Base-by-base conservation (phyloP, 2,113 vertebrate species). In the Carettochelys insculpta region DNA sequence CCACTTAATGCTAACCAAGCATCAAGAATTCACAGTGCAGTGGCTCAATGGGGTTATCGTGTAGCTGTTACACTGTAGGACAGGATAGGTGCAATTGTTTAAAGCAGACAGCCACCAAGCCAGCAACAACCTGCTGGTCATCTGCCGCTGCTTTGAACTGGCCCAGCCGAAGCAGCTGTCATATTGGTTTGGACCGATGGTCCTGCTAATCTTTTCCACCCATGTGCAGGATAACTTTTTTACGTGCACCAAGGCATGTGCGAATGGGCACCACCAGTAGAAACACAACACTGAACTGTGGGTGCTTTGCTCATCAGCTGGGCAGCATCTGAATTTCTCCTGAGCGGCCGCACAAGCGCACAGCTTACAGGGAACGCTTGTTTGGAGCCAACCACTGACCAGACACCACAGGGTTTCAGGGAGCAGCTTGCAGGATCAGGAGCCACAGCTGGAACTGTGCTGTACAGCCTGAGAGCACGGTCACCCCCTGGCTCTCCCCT, bases 381-480 rank as follows among this genome's bases (percentile, higher is more conserved):
- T 50, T 68, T 68, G 71, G 41, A 8, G 11, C 13, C 24, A 45
- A 7, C 12, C 71, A 22, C 13, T 29, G 41, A 75, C 24, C 71
- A 75, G 71, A 75, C 24, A 27, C 19, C n/a, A 68, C 20, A 11
- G 27, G 41, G 71, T 75, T 75, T 75, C 38, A 45, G 71, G 27
- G 41, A 75, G 43, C 24, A 13, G 41, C 11, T 27, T 43, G 11
- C 11, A 29, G 24, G 25, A 41, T 27, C 11, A 6, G 71, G 27
- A 2, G 14, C 34, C 52, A 19, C 22, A 45, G 4, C 8, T 22
- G 43, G 22, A 43, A 45, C 38, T 45, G 41, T 5, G 7, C 38
- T 3, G 0, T 0, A 9, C 6, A 2, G 14, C 19, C 61, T 5
- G n/a, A 6, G 11, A 17, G 3, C 11, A 14, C 24, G 43, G 61